Percentiles rank a stretch among this genome's conserved stretches.
Evolutionary conservation across 2,113 vertebrate genomes (phyloP).

Genomic region (Sylvilagus bachmani): DNA sequence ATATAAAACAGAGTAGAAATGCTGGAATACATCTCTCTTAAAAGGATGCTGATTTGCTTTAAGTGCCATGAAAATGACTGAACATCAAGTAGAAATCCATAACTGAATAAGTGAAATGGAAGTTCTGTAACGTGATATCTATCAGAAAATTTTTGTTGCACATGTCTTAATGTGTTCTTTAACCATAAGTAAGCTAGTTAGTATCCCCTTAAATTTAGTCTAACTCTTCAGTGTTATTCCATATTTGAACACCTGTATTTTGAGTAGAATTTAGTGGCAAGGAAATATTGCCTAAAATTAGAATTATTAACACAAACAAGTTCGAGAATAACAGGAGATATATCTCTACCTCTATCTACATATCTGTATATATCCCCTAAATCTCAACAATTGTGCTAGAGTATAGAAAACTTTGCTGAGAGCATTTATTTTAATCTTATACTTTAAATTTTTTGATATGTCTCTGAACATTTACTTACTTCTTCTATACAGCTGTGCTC

Average conservation of each 20-base stretch:
- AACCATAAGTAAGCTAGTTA: background rate
- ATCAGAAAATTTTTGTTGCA: background rate
- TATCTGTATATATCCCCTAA: background rate
- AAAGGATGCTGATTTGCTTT: background rate
- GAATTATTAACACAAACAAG: background rate
- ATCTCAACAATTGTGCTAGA: background rate
- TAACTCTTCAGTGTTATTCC: background rate
- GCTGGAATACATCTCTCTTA: accelerated
- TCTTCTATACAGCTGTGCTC: background rate
- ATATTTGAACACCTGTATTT: background rate
- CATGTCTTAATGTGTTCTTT: background rate
- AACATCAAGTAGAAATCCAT: background rate
- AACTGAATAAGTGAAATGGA: background rate
- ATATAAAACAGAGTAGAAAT: background rate
- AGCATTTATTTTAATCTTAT: background rate
- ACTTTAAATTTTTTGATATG: background rate
- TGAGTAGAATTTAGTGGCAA: background rate
- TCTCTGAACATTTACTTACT: background rate
- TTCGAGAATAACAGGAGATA: no score
- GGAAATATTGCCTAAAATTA: background rate
- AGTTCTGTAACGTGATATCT: background rate
- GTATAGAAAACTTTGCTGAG: background rate
- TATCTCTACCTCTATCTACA: no score
- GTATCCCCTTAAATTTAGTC: background rate
- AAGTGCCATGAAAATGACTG: background rate